phyloP scores from a whole-genome alignment of 2,797 vertebrate species.

The Neomorphus geoffroyi region DNA sequence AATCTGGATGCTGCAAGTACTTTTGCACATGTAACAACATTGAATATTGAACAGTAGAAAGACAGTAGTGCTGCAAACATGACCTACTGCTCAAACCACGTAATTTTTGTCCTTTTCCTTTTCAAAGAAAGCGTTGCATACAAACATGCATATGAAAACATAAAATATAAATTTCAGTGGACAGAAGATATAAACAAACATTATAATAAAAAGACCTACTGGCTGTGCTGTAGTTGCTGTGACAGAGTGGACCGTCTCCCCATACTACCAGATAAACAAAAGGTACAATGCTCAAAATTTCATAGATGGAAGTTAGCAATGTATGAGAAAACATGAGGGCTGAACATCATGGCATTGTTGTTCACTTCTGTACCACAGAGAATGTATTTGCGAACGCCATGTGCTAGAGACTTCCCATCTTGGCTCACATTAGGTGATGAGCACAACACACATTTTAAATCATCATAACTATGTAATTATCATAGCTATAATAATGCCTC shows the following conservation, averaged over 20 bases:
- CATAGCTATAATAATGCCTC: too few relatives aligned
- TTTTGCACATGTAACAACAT: neutral
- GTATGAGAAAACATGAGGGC: neutral
- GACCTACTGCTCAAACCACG: neutral
- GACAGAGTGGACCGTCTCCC: neutral
- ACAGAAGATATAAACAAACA: neutral
- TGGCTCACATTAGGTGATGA: neutral
- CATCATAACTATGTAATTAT: neutral
- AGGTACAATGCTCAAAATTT: neutral
- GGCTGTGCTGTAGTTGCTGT: neutral
- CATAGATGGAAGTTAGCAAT: neutral
- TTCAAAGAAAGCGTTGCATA: neutral
- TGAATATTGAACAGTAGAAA: neutral
- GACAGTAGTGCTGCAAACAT: neutral
- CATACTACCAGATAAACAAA: neutral
- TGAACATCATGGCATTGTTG: neutral
- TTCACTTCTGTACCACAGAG: neutral
- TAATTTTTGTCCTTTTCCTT: neutral
- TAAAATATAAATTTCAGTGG: neutral
- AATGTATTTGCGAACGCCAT: neutral
- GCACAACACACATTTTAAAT: neutral
- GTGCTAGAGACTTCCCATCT: neutral
- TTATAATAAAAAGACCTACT: neutral
- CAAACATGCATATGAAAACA: neutral
- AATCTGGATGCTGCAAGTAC: neutral